These are phyloP conservation scores for Meta bourneti DNA, from an alignment of 2,888 invertebrate species.

Conservation along the genomic window DNA sequence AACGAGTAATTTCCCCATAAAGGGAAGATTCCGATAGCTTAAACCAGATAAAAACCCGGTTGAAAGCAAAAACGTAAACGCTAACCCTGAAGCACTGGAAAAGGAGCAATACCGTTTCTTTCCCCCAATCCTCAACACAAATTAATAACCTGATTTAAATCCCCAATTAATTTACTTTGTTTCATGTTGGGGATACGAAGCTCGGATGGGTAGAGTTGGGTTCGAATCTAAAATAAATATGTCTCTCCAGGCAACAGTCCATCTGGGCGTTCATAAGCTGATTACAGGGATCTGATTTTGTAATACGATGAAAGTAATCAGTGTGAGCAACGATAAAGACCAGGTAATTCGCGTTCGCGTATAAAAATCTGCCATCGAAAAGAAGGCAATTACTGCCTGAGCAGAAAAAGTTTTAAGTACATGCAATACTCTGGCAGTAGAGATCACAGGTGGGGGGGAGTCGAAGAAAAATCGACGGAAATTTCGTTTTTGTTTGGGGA, in stretches of 20 bases:
- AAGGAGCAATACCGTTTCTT: neutral
- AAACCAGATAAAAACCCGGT: constrained; percentile 29
- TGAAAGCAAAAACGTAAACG: constrained; percentile 32
- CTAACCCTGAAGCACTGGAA: constrained; percentile 14
- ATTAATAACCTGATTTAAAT: constrained; percentile 62
- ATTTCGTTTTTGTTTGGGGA: neutral
- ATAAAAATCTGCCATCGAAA: constrained; percentile 13
- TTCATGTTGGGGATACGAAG: constrained; percentile 6
- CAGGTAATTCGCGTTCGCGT: constrained; percentile 20
- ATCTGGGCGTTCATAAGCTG: constrained; percentile 66
- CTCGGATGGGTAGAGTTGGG: neutral
- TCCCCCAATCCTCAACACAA: constrained; percentile 24
- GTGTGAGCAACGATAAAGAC: constrained; percentile 22
- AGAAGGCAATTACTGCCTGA: constrained; percentile 7
- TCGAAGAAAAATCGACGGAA: neutral
- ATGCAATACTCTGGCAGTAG: neutral
- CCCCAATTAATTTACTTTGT: constrained; percentile 61
- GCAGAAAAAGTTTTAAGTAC: constrained; percentile 4
- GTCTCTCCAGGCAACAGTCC: constrained; percentile 48
- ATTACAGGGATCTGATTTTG: constrained; percentile 73
- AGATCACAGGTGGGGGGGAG: neutral
- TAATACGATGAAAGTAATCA: constrained; percentile 63
- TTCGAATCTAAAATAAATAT: constrained; percentile 34
- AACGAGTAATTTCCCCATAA: constrained; percentile 13
- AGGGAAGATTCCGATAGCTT: constrained; percentile 6